Evolutionary conservation across 2,113 vertebrate species (phyloP).

Genomic region (Condylura cristata): DNA sequence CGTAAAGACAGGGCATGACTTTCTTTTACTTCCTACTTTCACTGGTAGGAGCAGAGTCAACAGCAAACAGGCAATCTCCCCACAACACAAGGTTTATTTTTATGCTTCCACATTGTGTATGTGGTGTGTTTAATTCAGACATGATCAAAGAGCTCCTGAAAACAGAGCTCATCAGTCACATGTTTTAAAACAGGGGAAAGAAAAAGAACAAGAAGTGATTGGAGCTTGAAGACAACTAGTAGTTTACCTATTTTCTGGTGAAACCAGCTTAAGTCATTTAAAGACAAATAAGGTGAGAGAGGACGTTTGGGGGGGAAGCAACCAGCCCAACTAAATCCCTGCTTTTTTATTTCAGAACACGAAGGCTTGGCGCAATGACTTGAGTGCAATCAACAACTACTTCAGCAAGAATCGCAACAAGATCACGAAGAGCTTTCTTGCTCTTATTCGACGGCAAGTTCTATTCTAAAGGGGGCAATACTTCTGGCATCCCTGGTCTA

Average conservation of each 20-base stretch:
- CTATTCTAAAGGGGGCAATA: background rate
- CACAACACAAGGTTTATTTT: conserved; percentile 54
- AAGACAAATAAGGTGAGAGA: background rate
- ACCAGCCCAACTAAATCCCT: background rate
- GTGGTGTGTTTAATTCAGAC: conserved; percentile 35
- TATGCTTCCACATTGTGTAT: conserved; percentile 42
- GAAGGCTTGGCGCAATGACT: background rate
- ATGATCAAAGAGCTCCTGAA: conserved; percentile 54
- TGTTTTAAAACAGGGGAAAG: background rate
- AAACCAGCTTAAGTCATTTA: conserved; percentile 66
- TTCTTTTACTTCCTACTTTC: conserved; percentile 54
- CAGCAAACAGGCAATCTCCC: conserved; percentile 59
- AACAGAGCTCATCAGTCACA: conserved; percentile 56
- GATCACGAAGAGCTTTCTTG: background rate
- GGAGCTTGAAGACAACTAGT: conserved; percentile 15
- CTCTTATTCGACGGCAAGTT: background rate
- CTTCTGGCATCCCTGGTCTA: background rate
- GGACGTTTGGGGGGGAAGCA: background rate
- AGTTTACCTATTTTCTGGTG: conserved; percentile 48
- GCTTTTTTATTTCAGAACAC: background rate
- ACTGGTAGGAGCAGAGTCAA: conserved; percentile 15
- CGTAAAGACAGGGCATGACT: conserved; percentile 1
- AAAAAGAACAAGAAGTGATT: conserved; percentile 10
- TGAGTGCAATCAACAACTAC: background rate
- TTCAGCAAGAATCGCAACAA: background rate